Conservation (phyloP, 2,888 invertebrate species). For the Petrolisthes cinctipes region DNA sequence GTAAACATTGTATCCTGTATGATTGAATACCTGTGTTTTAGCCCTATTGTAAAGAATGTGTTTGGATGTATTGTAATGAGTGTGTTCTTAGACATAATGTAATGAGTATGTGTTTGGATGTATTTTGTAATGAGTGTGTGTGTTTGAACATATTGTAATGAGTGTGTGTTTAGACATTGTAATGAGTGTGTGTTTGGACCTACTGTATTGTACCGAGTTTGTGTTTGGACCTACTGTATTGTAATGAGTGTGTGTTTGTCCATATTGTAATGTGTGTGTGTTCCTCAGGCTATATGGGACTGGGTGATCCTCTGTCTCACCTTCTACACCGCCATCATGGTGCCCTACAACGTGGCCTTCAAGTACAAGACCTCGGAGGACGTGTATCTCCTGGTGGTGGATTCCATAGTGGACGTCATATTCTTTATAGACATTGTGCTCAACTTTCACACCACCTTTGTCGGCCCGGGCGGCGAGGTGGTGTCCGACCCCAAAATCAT, state of each 20-base stretch:
- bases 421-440: slow-evolving; percentile 99
- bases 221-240: no score
- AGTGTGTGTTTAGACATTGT: slow-evolving; percentile 67
- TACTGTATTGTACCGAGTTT: no score
- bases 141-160: slow-evolving; percentile 81
- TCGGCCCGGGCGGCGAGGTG: slow-evolving; percentile 85
- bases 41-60: no score
- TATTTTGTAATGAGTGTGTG: no score
- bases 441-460: slow-evolving; percentile 99
- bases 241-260: slow-evolving; percentile 74
- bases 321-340: slow-evolving; percentile 98
- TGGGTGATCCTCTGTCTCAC: slow-evolving; percentile 99
- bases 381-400: slow-evolving; percentile 90
- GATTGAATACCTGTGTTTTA: no score
- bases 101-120: no score
- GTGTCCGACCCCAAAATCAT: slow-evolving; percentile 97
- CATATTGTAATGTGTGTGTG: slow-evolving; percentile 75
- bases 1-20: no score
- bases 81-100: no score
- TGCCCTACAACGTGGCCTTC: slow-evolving; percentile 99
- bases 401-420: slow-evolving; percentile 99
- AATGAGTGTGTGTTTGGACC: no score
- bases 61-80: no score
- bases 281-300: slow-evolving; percentile 73
- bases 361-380: slow-evolving; percentile 99